A percentile compares a stretch with the other conserved stretches of the same genome.
Conservation (phyloP, 2,113 vertebrate species). For the Elaphurus davidianus region DNA sequence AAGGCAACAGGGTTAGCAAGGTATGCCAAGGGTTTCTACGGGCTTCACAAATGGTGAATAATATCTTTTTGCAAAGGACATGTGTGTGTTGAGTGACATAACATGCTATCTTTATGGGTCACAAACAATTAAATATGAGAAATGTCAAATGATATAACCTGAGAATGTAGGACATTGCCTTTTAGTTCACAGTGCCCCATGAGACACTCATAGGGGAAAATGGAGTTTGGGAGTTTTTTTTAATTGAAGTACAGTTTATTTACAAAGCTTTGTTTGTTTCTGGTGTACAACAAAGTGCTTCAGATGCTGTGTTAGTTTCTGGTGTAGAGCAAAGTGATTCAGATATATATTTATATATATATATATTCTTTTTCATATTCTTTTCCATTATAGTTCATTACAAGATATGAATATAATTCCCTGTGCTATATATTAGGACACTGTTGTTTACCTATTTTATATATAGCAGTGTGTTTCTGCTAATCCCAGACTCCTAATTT, state of each 20-base stretch:
- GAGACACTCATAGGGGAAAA: not conserved
- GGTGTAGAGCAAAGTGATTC: not conserved
- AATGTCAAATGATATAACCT: not conserved
- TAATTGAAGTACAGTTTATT: not conserved
- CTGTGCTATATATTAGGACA: not conserved
- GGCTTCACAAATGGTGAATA: not conserved
- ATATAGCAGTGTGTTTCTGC: not conserved
- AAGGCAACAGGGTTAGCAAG: not conserved
- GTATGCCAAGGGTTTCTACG: fast-evolving
- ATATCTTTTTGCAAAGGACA: not conserved
- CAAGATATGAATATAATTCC: not conserved
- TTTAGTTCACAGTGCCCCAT: not conserved
- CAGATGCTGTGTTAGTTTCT: not conserved
- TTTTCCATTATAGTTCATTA: not conserved
- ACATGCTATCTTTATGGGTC: not conserved
- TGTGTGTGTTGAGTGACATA: not conserved
- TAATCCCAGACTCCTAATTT: not conserved
- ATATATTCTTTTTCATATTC: not conserved
- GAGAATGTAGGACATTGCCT: not conserved
- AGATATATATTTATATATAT: not conserved
- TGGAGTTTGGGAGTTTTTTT: not conserved
- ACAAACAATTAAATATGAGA: not conserved
- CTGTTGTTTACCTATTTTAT: not conserved
- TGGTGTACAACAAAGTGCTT: not conserved
- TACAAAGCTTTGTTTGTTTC: not conserved